Percentiles rank a stretch among this genome's conserved stretches.
Conservation (phyloP, 2,888 invertebrate genomes). For the Calliphora vomitoria region DNA sequence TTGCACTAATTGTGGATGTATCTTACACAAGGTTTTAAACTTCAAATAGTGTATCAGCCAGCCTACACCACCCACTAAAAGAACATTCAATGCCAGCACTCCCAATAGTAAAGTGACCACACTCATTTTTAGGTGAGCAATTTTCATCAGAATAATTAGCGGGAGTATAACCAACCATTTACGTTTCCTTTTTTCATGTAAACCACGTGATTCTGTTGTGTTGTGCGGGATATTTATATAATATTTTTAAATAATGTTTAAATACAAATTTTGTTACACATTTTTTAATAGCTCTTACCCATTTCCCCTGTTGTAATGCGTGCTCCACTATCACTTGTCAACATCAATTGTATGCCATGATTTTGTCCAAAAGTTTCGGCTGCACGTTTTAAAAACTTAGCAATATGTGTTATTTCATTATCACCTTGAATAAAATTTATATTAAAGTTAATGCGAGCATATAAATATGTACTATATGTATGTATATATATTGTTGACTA, state of each 20-base stretch:
- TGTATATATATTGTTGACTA: too few relatives aligned
- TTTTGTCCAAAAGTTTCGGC: constrained; percentile 81
- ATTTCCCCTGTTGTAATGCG: constrained; percentile 77
- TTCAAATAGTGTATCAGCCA: constrained; percentile 83
- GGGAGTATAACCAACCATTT: constrained; percentile 82
- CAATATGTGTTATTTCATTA: constrained; percentile 79
- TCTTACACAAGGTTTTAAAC: constrained; percentile 83
- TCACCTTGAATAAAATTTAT: constrained; percentile 76
- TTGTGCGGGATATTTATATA: not conserved
- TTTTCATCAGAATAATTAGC: constrained; percentile 82
- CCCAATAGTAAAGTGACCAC: constrained; percentile 80
- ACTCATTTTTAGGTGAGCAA: constrained; percentile 83
- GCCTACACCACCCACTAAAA: constrained; percentile 81
- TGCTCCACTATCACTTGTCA: constrained; percentile 80
- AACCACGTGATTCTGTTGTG: constrained; percentile 78
- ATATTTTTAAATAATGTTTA: not conserved
- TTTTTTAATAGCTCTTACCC: constrained; percentile 76
- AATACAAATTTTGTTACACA: not conserved
- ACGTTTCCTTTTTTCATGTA: constrained; percentile 78
- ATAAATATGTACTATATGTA: too few relatives aligned
- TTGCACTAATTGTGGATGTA: constrained; percentile 83
- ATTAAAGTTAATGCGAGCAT: constrained; percentile 13
- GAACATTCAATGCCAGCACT: constrained; percentile 81
- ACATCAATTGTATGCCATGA: constrained; percentile 81
- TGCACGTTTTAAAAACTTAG: constrained; percentile 82